Conservation (phyloP, 1,140 invertebrate genomes). For the Ceratosolen fusciceps region DNA sequence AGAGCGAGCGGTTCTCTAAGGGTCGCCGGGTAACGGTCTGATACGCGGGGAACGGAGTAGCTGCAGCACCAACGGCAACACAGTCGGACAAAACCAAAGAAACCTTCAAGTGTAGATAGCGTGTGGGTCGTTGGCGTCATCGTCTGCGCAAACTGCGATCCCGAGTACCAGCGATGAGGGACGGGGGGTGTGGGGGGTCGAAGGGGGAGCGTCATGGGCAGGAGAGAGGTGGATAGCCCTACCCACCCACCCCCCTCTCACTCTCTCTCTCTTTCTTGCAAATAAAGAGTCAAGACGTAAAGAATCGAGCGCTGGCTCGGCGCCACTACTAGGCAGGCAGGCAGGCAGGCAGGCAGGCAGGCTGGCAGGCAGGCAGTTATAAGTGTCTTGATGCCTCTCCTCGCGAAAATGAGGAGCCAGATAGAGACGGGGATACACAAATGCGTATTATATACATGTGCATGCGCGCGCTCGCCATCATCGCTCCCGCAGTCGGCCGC, state of each 20-base stretch:
- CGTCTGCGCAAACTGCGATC: background rate
- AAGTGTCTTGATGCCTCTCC: constrained; percentile 26
- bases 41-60: background rate
- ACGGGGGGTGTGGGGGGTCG: background rate
- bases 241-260: too few relatives aligned
- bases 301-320: constrained; percentile 30
- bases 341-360: too few relatives aligned
- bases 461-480: background rate
- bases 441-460: background rate
- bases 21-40: too few relatives aligned
- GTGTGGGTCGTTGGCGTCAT: constrained; percentile 21
- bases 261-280: too few relatives aligned
- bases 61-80: too few relatives aligned
- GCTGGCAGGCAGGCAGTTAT: too few relatives aligned
- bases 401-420: constrained; percentile 29
- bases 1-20: too few relatives aligned
- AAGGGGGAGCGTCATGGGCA: background rate
- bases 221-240: background rate
- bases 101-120: background rate
- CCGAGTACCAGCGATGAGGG: too few relatives aligned
- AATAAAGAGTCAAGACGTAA: background rate
- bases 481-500: too few relatives aligned
- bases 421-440: background rate
- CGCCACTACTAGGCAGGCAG: constrained; percentile 24
- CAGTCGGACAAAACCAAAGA: background rate